These are phyloP conservation scores for Drosophila paulistorum DNA, from an alignment of 1,140 invertebrate species.

Conservation along the genomic window DNA sequence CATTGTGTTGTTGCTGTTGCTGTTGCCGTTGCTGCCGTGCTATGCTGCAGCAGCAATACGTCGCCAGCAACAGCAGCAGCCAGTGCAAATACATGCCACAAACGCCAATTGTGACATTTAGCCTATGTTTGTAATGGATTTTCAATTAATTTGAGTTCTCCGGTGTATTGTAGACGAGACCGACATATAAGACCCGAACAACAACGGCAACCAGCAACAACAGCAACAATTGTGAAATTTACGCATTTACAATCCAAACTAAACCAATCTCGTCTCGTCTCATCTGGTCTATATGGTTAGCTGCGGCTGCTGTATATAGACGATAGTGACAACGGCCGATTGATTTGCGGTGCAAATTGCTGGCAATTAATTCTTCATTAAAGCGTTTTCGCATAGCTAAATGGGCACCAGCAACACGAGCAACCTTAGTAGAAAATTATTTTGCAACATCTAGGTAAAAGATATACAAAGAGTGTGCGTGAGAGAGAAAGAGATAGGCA, in stretches of 20 bases:
- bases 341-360: conserved; percentile 81
- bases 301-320: conserved; percentile 48
- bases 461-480: not conserved
- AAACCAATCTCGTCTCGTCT: conserved; percentile 19
- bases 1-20: conserved; percentile 61
- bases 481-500: conserved; percentile 1
- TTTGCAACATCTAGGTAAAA: conserved; percentile 47
- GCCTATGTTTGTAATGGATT: conserved; percentile 82
- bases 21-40: conserved; percentile 25
- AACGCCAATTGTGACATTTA: conserved; percentile 82
- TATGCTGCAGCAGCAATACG: conserved; percentile 61
- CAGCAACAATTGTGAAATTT: conserved; percentile 75
- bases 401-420: conserved; percentile 35
- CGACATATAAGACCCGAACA: conserved; percentile 65
- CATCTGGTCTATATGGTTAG: conserved; percentile 8
- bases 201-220: conserved; percentile 38
- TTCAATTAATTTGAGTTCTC: conserved; percentile 82
- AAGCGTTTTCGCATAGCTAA: conserved; percentile 80
- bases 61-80: conserved; percentile 54
- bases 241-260: conserved; percentile 59
- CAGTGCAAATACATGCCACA: conserved; percentile 77
- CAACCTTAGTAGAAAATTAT: conserved; percentile 63
- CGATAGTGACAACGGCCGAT: conserved; percentile 73
- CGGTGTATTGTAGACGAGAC: conserved; percentile 79
- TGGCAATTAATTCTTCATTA: conserved; percentile 82